Conservation (phyloP, 2,888 invertebrate genomes). For the Epinotia brunnichana region DNA sequence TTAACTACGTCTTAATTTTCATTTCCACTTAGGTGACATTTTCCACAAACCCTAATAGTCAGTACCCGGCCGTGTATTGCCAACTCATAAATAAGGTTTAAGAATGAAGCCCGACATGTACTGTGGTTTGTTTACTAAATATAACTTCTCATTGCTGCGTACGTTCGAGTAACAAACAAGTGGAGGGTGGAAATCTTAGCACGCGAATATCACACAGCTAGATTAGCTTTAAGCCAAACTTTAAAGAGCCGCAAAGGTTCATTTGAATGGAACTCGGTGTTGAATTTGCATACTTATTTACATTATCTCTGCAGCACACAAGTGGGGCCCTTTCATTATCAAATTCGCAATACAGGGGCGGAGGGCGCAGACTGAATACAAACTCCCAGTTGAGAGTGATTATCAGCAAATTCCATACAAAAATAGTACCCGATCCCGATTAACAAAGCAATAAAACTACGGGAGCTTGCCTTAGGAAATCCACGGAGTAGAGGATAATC, state of each 20-base stretch:
- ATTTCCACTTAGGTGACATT: conserved; percentile 38
- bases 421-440: conserved; percentile 71
- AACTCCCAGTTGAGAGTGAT: conserved; percentile 76
- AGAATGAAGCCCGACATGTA: conserved; percentile 64
- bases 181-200: conserved; percentile 55
- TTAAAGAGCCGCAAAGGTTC: conserved; percentile 79
- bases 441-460: conserved; percentile 67
- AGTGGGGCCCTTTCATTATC: conserved; percentile 82
- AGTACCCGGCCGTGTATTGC: conserved; percentile 41
- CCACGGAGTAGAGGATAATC: conserved; percentile 36
- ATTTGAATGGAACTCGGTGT: conserved; percentile 80
- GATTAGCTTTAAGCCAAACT: conserved; percentile 74
- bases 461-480: conserved; percentile 46
- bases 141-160: conserved; percentile 54
- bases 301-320: conserved; percentile 83
- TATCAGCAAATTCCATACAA: conserved; percentile 73
- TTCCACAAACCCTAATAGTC: conserved; percentile 20
- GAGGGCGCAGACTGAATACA: conserved; percentile 70
- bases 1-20: conserved; percentile 46
- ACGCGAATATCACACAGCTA: conserved; percentile 59
- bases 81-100: conserved; percentile 64
- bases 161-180: conserved; percentile 37
- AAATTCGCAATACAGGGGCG: conserved; percentile 78
- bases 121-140: conserved; percentile 68
- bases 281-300: conserved; percentile 83